Percentiles rank a stretch among this genome's conserved stretches.
Conservation (phyloP, 2,113 vertebrate genomes). For the Eupsittula cactorum region DNA sequence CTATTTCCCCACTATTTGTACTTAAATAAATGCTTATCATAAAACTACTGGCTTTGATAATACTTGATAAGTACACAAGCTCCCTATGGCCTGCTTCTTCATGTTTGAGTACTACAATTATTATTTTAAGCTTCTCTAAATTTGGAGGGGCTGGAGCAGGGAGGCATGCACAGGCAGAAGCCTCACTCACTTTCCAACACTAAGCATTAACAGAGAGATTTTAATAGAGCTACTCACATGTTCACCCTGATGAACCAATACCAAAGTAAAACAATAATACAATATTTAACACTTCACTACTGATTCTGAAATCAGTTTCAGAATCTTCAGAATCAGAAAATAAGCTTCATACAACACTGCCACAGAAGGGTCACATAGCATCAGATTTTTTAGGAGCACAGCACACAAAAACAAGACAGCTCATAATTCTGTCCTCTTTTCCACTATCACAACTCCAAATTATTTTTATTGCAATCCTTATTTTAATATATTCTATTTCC, state of each 20-base stretch:
- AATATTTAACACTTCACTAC: background rate
- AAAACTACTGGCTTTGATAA: background rate
- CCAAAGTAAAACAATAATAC: background rate
- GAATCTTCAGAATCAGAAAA: background rate
- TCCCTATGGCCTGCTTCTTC: background rate
- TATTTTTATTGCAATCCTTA: background rate
- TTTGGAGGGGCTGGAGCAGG: background rate
- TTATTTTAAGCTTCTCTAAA: background rate
- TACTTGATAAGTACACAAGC: background rate
- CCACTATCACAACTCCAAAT: background rate
- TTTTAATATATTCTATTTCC: background rate
- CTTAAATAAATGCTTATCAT: background rate
- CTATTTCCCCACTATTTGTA: background rate
- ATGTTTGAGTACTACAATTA: background rate
- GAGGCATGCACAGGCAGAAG: background rate
- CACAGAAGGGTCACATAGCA: background rate
- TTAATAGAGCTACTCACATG: background rate
- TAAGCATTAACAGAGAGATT: background rate
- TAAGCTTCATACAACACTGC: background rate
- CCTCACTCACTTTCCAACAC: background rate
- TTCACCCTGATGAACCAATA: background rate
- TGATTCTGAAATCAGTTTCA: background rate
- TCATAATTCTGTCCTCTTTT: background rate
- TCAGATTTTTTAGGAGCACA: background rate
- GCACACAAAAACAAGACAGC: background rate